Percentiles rank a stretch among this genome's conserved stretches.
Evolutionary conservation across 1,140 invertebrate genomes (phyloP).

Genomic region (Scaptomyza pallida): DNA sequence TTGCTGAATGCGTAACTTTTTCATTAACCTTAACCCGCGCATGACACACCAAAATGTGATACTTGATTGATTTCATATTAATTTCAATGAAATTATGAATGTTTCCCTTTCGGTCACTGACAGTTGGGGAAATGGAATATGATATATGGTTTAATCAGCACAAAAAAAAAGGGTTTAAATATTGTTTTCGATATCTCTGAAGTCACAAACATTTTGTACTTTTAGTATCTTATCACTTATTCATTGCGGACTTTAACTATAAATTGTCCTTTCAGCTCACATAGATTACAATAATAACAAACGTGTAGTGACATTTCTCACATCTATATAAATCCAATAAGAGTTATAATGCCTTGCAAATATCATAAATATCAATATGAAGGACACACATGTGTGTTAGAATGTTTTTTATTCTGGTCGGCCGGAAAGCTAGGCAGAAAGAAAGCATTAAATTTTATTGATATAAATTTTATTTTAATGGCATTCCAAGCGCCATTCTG

Average conservation of each 20-base stretch:
- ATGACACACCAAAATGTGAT: conserved; percentile 58
- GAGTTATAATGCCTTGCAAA: conserved; percentile 75
- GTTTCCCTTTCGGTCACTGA: conserved; percentile 28
- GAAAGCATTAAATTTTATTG: conserved; percentile 66
- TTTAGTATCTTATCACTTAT: neutral
- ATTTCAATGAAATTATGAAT: conserved; percentile 69
- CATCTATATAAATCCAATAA: conserved; percentile 70
- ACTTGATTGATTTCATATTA: conserved; percentile 79
- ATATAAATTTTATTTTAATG: conserved; percentile 83
- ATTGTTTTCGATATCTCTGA: neutral
- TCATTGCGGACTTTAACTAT: neutral
- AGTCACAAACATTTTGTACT: neutral
- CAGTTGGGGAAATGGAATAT: conserved; percentile 32
- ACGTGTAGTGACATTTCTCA: conserved; percentile 17
- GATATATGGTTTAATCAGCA: conserved; percentile 25
- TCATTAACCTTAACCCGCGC: conserved; percentile 57
- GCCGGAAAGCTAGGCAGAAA: neutral
- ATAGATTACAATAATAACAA: conserved; percentile 49
- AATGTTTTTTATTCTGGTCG: conserved; percentile 31
- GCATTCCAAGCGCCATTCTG: conserved; percentile 33
- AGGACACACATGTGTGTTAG: conserved; percentile 35
- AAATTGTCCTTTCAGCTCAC: conserved; percentile 11
- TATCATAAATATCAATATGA: conserved; percentile 82
- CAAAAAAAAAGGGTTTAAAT: neutral
- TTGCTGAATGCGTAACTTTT: conserved; percentile 55